Evolutionary conservation across 2,888 invertebrate species (phyloP).

Genomic region (Oscheius myriophilus): DNA sequence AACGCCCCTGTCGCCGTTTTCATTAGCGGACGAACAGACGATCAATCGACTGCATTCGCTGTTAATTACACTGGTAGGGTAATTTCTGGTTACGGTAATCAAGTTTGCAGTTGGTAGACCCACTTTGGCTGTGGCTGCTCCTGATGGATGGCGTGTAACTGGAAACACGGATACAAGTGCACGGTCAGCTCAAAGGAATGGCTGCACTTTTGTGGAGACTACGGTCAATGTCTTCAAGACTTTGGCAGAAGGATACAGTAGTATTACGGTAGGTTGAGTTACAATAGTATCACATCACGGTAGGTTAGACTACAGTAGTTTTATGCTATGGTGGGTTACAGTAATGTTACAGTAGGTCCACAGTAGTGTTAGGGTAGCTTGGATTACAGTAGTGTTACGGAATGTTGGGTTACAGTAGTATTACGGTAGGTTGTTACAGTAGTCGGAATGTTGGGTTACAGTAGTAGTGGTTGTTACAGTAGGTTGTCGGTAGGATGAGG

Average conservation of each 20-base stretch:
- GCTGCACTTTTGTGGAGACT: slow-evolving; percentile 3
- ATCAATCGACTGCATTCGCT: slow-evolving; percentile 9
- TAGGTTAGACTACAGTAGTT: too few relatives aligned
- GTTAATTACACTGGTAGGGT: slow-evolving; percentile 9
- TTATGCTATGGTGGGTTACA: too few relatives aligned
- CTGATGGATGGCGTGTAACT: neutral
- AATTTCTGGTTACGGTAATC: neutral
- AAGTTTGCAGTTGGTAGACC: slow-evolving; percentile 9
- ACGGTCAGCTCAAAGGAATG: neutral
- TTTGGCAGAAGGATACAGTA: neutral
- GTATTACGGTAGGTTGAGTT: slow-evolving; percentile 3
- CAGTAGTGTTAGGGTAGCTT: neutral
- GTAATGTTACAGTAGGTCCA: too few relatives aligned
- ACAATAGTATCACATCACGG: too few relatives aligned
- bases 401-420: too few relatives aligned
- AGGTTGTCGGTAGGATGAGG: too few relatives aligned
- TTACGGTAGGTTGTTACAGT: too few relatives aligned
- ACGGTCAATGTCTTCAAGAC: slow-evolving; percentile 4
- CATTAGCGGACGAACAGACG: slow-evolving; percentile 3
- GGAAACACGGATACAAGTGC: neutral
- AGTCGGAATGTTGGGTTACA: too few relatives aligned
- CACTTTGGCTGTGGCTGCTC: slow-evolving; percentile 11
- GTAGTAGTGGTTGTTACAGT: too few relatives aligned
- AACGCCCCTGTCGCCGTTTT: slow-evolving; percentile 1
- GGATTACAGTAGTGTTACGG: too few relatives aligned